Base-by-base conservation (phyloP, 2,888 invertebrate species). In the Helobdella robusta region DNA sequence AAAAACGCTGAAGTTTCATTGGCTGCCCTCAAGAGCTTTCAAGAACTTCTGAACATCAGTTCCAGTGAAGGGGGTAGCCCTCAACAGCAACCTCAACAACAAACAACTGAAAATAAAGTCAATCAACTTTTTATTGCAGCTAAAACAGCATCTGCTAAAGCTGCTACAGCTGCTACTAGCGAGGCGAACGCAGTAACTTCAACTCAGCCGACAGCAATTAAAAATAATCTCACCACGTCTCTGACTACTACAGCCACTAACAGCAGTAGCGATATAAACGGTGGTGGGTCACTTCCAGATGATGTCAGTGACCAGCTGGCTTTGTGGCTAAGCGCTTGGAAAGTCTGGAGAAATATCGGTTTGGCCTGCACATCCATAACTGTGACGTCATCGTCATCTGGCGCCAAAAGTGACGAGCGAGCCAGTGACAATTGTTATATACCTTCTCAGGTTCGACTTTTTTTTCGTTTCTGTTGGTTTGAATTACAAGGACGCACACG, bases 21-120 rank as follows among this genome's bases (percentile, higher is more conserved):
- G 72, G 92, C 95, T 1, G 94, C 95, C 0, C 81, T 98, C 6
- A 94, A 95, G 80, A 92, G 94, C 18, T 90, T 97, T 80, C 95
- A 97, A 82, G 95, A 97, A 80, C 89, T 95, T 72, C 84, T 95
- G 15, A 77, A 78, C 63, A 75, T 76, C 46, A 44, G 67, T 67
- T 6, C 25, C n/a, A 25, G 18, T 40, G 44, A 46, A 63, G 40
- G 35, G 2, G 23, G 6, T 20, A 30, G 5, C 4, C 11, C 15
- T 5, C n/a, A 25, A 8, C 5, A 25, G 28, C 11, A n/a, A n/a
- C 44, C 11, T 11, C 44, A 40, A 40, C 44, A 40, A 40, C 44
- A n/a, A 40, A n/a, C 54, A 4, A 8, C 54, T 23, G 54, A 54
- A 11, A 32, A 54, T 5, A 8, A 28, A 28, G 28, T 54, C 54